These are phyloP conservation scores for Acrobasis suavella DNA, from an alignment of 2,888 invertebrate genomes.

Conservation along the genomic window DNA sequence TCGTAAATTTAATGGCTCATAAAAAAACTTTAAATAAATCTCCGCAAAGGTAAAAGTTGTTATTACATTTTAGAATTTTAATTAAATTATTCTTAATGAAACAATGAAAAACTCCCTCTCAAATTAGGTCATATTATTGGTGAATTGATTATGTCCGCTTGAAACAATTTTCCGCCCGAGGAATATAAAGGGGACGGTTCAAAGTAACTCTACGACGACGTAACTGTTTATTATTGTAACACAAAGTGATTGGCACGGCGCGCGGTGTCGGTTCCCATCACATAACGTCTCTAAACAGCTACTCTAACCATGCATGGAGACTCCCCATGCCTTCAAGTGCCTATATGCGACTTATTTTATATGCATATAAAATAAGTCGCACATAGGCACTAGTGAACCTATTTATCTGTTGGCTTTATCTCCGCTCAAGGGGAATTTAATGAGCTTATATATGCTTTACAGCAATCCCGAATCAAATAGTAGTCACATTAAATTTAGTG, in stretches of 20 bases:
- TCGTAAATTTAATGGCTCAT: conserved; percentile 2
- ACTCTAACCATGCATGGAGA: conserved; percentile 6
- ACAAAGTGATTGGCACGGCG: conserved; percentile 35
- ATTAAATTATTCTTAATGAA: not conserved
- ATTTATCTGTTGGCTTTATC: conserved; percentile 39
- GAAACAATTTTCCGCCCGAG: conserved; percentile 11
- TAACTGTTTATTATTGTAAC: conserved; percentile 42
- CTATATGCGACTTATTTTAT: conserved; percentile 3
- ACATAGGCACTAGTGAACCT: too few relatives aligned
- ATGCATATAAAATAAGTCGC: too few relatives aligned
- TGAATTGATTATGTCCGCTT: conserved; percentile 6
- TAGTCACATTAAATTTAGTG: too few relatives aligned
- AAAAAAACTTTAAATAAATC: conserved; percentile 4
- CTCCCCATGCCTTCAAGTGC: conserved; percentile 5
- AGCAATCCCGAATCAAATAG: too few relatives aligned
- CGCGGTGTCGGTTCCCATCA: conserved; percentile 41
- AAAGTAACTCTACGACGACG: conserved; percentile 29
- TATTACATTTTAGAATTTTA: not conserved
- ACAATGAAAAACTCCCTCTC: not conserved
- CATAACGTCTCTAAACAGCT: conserved; percentile 37
- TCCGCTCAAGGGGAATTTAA: conserved; percentile 35
- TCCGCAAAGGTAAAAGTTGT: not conserved
- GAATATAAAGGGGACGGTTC: conserved; percentile 15
- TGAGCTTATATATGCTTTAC: conserved; percentile 20
- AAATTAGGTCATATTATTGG: conserved; percentile 6